These are phyloP conservation scores for Zaprionus bogoriensis DNA, from an alignment of 2,888 invertebrate species.

Conservation along the genomic window DNA sequence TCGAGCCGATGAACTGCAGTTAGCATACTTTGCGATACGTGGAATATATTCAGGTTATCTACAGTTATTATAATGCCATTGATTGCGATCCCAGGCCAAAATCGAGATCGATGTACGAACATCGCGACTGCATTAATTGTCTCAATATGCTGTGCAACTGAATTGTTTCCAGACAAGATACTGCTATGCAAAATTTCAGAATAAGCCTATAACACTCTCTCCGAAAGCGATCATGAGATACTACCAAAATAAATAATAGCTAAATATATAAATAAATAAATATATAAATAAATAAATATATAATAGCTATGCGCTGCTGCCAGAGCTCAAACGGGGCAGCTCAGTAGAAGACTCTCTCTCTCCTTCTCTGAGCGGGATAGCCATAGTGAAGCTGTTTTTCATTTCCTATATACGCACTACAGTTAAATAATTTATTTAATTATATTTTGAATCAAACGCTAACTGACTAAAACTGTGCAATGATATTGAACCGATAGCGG, in stretches of 20 bases:
- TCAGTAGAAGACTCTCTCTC: no score
- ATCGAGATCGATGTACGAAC: slow-evolving; percentile 14
- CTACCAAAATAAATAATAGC: no score
- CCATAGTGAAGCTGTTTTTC: no score
- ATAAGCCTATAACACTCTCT: no score
- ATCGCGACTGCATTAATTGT: slow-evolving; percentile 10
- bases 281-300: no score
- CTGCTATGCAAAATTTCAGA: no score
- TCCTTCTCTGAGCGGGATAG: no score
- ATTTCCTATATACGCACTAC: slow-evolving; percentile 1
- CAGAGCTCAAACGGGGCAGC: no score
- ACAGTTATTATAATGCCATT: slow-evolving; percentile 37
- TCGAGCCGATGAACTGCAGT: slow-evolving; percentile 4
- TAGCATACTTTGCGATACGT: slow-evolving; percentile 14
- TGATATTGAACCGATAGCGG: slow-evolving; percentile 19
- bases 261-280: no score
- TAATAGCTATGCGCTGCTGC: no score
- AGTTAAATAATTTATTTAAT: slow-evolving; percentile 14
- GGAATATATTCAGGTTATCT: slow-evolving; percentile 13
- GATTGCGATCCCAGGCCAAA: slow-evolving; percentile 17
- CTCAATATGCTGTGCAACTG: slow-evolving; percentile 20
- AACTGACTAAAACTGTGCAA: slow-evolving; percentile 41
- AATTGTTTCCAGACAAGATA: no score
- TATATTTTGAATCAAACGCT: slow-evolving; percentile 27
- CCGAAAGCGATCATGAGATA: no score